Evolutionary conservation across 1,140 invertebrate species (phyloP), one percentile per base, ranked within the genome.

Genomic region (Drosophila navojoa): DNA sequence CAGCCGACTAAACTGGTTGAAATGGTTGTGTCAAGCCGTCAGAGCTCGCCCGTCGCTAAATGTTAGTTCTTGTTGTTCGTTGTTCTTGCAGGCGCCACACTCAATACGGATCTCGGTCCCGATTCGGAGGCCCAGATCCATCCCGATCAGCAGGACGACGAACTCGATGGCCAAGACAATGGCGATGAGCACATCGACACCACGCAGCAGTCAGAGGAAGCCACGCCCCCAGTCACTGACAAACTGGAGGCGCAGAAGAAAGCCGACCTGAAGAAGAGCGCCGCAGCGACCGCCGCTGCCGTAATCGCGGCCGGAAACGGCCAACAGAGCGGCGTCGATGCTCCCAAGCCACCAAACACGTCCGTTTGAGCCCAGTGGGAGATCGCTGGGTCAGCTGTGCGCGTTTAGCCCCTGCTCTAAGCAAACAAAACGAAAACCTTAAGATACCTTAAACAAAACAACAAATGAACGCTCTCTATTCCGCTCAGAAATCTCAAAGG

Each of bases 41-140:
- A 22, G 53, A 74, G 62, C 59, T 53, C 75, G 55, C 78, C 69
- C 69, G 67, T 79, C 81, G 85, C 79, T 91, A 86, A 91, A 91
- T 84, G 90, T 91, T 91, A 91, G 90, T 91, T 91, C 90, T 91
- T 91, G 90, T 91, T 91, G 87, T 90, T 91, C 32, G 87, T 90
- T 87, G 89, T 87, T 91, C 63, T 91, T 92, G 55, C 91, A 92
- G 91, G 91, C 77, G 91, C 91, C 74, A 91, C 91, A n/a, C 70
- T 92, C 16, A 91, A 92, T 68, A 92, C 91, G 64, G 91, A 92
- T 55, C 81, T 92, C 66, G 66, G 91, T 68, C 91, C 91, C 76
- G 91, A 92, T 76, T 92, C 91, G 16, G 91, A 92, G 81, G 91
- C 91, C 15, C 91, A 92, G 53, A 92, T 92, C 22, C 86, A 92